Evolutionary conservation across 2,113 vertebrate genomes (phyloP).

Genomic region (Lepisosteus osseus): DNA sequence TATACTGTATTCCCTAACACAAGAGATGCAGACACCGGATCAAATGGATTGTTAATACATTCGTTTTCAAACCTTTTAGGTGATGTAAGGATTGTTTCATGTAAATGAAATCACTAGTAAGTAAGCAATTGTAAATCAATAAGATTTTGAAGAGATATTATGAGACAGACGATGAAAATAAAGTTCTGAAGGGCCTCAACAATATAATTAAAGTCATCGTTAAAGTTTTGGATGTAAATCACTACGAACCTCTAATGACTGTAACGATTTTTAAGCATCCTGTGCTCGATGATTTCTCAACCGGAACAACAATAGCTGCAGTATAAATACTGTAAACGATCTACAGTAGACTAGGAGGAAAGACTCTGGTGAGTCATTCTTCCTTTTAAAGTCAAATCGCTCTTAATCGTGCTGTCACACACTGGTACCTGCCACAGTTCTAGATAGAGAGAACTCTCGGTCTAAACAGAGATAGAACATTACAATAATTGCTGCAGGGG

Average conservation of each 20-base stretch:
- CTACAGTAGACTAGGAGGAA: conserved; percentile 2
- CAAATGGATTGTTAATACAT: no score
- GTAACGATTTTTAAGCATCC: background rate
- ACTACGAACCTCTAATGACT: background rate
- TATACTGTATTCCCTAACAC: no score
- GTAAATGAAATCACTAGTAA: no score
- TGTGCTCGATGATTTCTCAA: background rate
- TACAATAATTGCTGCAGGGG: background rate
- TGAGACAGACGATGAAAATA: no score
- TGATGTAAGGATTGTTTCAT: no score
- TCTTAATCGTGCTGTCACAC: background rate
- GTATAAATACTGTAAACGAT: conserved; percentile 7
- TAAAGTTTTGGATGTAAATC: background rate
- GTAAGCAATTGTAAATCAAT: no score
- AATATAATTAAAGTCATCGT: no score
- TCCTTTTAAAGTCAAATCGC: conserved; percentile 6
- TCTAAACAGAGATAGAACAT: conserved; percentile 3
- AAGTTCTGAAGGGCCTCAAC: no score
- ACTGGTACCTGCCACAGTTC: background rate
- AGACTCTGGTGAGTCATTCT: background rate
- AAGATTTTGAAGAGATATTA: no score
- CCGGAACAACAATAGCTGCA: conserved; percentile 15
- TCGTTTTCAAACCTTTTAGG: no score
- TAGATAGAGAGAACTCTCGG: conserved; percentile 15
- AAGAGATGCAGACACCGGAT: no score